Evolutionary conservation across 2,797 vertebrate species (phyloP).

Genomic region (Scleropages formosus): DNA sequence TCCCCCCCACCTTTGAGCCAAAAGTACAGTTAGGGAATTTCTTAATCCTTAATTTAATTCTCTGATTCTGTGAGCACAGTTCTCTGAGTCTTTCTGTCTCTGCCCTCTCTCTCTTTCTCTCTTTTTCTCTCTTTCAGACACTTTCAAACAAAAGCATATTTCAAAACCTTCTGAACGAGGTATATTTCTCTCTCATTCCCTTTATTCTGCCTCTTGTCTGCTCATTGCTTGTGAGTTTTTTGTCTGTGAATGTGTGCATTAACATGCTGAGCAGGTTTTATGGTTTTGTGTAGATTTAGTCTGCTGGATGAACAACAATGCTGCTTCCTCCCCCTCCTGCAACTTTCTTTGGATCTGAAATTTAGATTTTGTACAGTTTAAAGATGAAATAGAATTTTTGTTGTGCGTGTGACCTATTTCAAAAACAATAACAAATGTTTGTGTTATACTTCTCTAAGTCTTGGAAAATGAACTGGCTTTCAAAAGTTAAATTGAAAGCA

Average conservation of each 20-base stretch:
- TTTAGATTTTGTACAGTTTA: neutral
- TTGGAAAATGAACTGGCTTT: neutral
- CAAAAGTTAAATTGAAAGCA: neutral
- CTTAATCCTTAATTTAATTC: conserved; percentile 10
- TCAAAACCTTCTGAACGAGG: conserved; percentile 81
- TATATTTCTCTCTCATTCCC: conserved; percentile 64
- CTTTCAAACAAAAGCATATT: conserved; percentile 84
- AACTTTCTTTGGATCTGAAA: neutral
- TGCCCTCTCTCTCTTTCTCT: conserved; percentile 57
- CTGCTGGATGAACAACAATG: neutral
- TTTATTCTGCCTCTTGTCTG: conserved; percentile 51
- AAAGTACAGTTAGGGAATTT: neutral
- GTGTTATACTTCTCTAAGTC: neutral
- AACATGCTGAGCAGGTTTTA: conserved; percentile 13
- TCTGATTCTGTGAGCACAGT: conserved; percentile 28
- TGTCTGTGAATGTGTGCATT: conserved; percentile 19
- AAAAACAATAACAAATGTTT: neutral
- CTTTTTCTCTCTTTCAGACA: conserved; percentile 78
- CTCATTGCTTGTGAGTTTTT: conserved; percentile 49
- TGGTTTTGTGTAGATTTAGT: neutral
- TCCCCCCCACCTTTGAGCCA: neutral
- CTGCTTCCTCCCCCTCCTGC: neutral
- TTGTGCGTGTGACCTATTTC: neutral
- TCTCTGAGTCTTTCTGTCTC: conserved; percentile 37
- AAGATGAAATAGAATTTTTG: neutral